Evolutionary conservation across 2,113 vertebrate genomes (phyloP).

Genomic region (Orcinus orca): DNA sequence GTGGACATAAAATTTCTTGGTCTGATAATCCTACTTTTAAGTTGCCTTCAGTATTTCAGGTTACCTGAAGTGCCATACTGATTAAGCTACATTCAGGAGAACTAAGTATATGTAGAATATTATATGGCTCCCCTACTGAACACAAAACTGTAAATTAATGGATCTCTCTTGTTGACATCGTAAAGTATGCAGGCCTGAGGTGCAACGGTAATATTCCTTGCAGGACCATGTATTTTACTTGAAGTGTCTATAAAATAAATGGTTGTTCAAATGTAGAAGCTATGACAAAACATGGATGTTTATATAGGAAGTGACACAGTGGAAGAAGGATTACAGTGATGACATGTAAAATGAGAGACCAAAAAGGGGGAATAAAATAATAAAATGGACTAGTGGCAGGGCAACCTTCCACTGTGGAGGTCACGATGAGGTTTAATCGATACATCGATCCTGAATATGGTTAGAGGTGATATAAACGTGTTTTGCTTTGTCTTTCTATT

Average conservation of each 20-base stretch:
- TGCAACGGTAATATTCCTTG: slow-evolving; percentile 73
- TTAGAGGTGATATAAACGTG: slow-evolving; percentile 27
- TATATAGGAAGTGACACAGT: neutral
- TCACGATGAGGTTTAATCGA: slow-evolving; percentile 13
- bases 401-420: neutral
- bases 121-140: slow-evolving; percentile 64
- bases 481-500: slow-evolving; percentile 29
- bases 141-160: slow-evolving; percentile 78
- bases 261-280: slow-evolving; percentile 57
- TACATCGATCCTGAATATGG: slow-evolving; percentile 27
- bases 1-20: slow-evolving; percentile 50
- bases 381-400: slow-evolving; percentile 1
- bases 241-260: slow-evolving; percentile 63
- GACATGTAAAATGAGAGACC: neutral
- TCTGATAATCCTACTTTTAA: slow-evolving; percentile 64
- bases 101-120: slow-evolving; percentile 81
- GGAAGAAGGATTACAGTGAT: slow-evolving; percentile 42
- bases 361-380: slow-evolving; percentile 23
- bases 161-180: slow-evolving; percentile 70
- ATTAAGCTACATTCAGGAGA: slow-evolving; percentile 78
- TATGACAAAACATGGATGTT: neutral
- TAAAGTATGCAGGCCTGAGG: slow-evolving; percentile 69
- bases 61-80: slow-evolving; percentile 78
- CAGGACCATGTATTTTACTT: slow-evolving; percentile 66
- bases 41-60: slow-evolving; percentile 64